phyloP scores from a whole-genome alignment of 2,113 vertebrate species.

The Varanus komodoensis region DNA sequence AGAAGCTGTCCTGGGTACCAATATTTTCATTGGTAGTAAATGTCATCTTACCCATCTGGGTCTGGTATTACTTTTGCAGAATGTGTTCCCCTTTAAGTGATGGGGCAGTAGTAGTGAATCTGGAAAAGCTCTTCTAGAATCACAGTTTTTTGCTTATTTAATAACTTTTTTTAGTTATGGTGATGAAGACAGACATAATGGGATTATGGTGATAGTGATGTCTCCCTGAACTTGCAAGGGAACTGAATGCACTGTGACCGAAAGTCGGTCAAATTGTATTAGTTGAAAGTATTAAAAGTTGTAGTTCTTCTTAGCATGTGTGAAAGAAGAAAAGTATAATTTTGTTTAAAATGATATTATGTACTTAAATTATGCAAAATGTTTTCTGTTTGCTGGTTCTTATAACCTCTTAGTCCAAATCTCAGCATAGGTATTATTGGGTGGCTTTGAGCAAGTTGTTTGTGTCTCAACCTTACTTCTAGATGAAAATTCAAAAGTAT shows the following conservation, averaged over 20 bases:
- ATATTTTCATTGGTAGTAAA: neutral
- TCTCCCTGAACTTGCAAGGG: slow-evolving; percentile 25
- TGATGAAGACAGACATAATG: neutral
- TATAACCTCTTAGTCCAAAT: neutral
- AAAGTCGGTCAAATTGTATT: slow-evolving; percentile 13
- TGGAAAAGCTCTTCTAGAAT: neutral
- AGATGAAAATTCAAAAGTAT: neutral
- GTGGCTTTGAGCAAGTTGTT: neutral
- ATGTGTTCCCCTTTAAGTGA: neutral
- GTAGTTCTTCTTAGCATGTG: neutral
- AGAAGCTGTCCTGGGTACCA: neutral
- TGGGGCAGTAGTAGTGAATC: neutral
- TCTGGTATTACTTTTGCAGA: neutral
- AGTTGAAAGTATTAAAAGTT: neutral
- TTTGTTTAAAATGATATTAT: neutral
- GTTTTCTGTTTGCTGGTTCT: neutral
- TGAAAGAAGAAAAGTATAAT: neutral
- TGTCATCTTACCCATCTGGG: neutral
- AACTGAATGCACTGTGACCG: neutral
- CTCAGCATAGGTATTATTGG: neutral
- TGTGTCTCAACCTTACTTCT: neutral
- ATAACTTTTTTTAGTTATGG: neutral
- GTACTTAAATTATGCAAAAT: no score
- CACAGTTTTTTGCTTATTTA: neutral
- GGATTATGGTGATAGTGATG: neutral